A percentile compares a stretch with the other conserved stretches of the same genome.
Evolutionary conservation across 2,113 vertebrate species (phyloP).

Genomic region (Myocastor coypus): DNA sequence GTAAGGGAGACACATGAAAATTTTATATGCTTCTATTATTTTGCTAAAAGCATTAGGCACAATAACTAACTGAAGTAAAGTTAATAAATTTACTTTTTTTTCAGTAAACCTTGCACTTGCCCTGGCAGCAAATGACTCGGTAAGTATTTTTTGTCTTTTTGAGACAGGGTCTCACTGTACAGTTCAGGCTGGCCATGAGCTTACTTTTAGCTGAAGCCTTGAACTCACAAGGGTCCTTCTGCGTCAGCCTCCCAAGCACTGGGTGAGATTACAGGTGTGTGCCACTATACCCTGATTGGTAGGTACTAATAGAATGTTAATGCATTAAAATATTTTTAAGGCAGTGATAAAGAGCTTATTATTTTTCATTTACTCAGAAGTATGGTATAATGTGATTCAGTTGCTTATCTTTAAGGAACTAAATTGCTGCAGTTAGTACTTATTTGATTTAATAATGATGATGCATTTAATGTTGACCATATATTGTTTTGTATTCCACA

Average conservation of each 20-base stretch:
- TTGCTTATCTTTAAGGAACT: constrained; percentile 44
- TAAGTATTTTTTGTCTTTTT: constrained; percentile 84
- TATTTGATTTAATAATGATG: neutral
- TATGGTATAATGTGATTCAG: neutral
- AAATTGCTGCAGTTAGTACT: neutral
- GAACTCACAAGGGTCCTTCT: too few relatives aligned
- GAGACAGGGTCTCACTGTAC: too few relatives aligned
- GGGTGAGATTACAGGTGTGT: too few relatives aligned
- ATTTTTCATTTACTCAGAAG: constrained; percentile 58
- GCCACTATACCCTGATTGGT: constrained; percentile 62
- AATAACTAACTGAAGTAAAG: constrained; percentile 32
- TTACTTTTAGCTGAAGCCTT: too few relatives aligned
- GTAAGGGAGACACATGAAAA: constrained; percentile 52
- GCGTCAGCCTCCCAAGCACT: too few relatives aligned
- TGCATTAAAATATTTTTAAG: constrained; percentile 52
- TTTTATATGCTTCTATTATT: constrained; percentile 47
- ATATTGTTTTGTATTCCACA: neutral
- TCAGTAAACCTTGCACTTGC: constrained; percentile 97
- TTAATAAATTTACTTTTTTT: constrained; percentile 79
- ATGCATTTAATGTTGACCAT: neutral
- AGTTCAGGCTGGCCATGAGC: too few relatives aligned
- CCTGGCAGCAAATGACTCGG: constrained; percentile 92
- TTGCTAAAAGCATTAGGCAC: constrained; percentile 24
- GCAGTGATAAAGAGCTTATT: neutral
- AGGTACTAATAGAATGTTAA: constrained; percentile 82